Evolutionary conservation across 1,140 invertebrate genomes (phyloP), one percentile per base, ranked within the genome.

Genomic region (Acromyrmex heyeri): DNA sequence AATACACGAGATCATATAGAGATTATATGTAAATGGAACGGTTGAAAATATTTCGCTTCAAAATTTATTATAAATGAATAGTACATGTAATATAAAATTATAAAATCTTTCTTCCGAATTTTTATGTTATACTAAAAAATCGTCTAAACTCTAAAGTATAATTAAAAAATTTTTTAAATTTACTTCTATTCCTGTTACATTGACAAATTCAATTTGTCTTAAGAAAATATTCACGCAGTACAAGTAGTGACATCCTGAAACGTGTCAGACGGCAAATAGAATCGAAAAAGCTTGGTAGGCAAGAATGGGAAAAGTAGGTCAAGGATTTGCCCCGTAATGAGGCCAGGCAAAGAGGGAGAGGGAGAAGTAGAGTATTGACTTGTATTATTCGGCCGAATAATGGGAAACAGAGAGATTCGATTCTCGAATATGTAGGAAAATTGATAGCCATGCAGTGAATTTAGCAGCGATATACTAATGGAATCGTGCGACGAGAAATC

Each of bases 301-400:
- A 62, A 61, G 67, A 24, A 62, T 50, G 78, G 21, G 21, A 18
- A 69, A 87, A 67, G 65, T 86, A 6, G 72, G 75, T 86, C 83
- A 86, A 87, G 81, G 73, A 44, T 87, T 70, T 55, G 27, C 1
- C 38, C 10, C 72, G 55, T 62, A 82, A 79, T 86, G 55, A 86
- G 65, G 57, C 18, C 62, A 62, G 61, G 24, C n/a, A 21, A 18
- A 18, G 30, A 38, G 65, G 3, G 18, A 62, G 38, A 77, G 21
- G n/a, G 30, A 62, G 44, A 44, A 55, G 14, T 44, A 81, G 48
- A 81, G 30, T 86, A 86, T 86, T 70, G 57, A 27, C 70, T 86
- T 86, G 38, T 61, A 53, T 86, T 86, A 70, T 82, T 70, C 59
- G 85, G 30, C 48, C 3, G 7, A 86, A 62, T 75, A 75, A 83